These are phyloP conservation scores for Aphodius granarius DNA, from an alignment of 2,888 invertebrate species.

Conservation along the genomic window DNA sequence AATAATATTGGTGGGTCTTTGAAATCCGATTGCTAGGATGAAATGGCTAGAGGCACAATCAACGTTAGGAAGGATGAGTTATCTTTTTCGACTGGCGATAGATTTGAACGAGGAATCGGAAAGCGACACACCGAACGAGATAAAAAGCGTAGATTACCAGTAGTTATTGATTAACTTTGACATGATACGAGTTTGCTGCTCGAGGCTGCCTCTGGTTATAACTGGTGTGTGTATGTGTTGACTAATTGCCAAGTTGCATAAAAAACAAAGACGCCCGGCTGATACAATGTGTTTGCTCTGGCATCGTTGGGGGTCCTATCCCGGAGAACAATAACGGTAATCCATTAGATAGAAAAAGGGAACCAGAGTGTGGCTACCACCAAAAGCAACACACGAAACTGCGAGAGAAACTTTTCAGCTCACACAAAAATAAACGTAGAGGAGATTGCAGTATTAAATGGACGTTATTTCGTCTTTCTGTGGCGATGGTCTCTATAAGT, in stretches of 20 bases:
- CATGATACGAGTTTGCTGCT: background rate
- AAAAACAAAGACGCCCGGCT: slow-evolving; percentile 5
- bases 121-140: background rate
- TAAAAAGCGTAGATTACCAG: background rate
- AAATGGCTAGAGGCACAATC: no score
- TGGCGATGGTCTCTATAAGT: background rate
- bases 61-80: no score
- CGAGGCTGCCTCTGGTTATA: background rate
- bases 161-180: background rate
- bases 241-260: slow-evolving; percentile 14
- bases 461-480: background rate
- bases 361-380: background rate
- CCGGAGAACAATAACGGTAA: slow-evolving; percentile 12
- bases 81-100: no score
- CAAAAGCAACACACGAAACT: background rate
- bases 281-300: slow-evolving; percentile 9
- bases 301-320: background rate
- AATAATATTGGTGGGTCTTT: no score
- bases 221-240: slow-evolving; percentile 3
- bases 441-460: background rate
- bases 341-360: slow-evolving; percentile 12
- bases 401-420: slow-evolving; percentile 10
- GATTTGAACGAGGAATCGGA: background rate
- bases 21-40: no score
- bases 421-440: background rate